These are phyloP conservation scores for Muricea muricata DNA, from an alignment of 92 coral and sea anemone genomes.

Conservation along the genomic window DNA sequence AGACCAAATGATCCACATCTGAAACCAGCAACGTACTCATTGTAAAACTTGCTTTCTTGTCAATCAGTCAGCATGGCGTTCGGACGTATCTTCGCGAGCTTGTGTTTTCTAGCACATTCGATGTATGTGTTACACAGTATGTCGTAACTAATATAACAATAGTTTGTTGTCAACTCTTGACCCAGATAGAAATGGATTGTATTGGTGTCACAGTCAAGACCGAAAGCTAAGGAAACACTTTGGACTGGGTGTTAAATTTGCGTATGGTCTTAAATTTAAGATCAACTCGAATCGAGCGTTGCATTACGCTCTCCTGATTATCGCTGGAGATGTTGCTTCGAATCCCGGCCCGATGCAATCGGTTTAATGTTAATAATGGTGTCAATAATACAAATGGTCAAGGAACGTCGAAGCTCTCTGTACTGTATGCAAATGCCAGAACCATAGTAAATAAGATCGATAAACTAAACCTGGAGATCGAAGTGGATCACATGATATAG, in stretches of 20 bases:
- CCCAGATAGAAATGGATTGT: background rate
- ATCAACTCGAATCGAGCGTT: background rate
- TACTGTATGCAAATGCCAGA: conserved; percentile 1
- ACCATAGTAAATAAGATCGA: conserved; percentile 14
- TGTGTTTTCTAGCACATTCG: background rate
- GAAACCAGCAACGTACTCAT: too few relatives aligned
- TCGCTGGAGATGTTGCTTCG: conserved; percentile 2
- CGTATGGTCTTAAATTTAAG: background rate
- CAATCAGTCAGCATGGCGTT: background rate
- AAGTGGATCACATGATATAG: conserved; percentile 28
- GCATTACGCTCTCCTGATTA: background rate
- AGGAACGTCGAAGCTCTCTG: background rate
- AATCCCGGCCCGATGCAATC: conserved; percentile 30
- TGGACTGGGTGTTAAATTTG: conserved; percentile 1
- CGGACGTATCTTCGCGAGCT: background rate
- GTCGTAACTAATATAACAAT: background rate
- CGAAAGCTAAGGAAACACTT: background rate
- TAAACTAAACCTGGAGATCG: conserved; percentile 2
- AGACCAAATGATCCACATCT: too few relatives aligned
- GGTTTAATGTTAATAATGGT: background rate
- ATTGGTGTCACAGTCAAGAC: background rate
- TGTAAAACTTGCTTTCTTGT: too few relatives aligned
- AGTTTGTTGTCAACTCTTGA: background rate
- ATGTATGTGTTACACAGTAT: background rate
- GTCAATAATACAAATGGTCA: background rate